These are phyloP conservation scores for Spongia lamella DNA, from an alignment of 37 sponge, comb jelly and placozoan genomes.

Conservation along the genomic window DNA sequence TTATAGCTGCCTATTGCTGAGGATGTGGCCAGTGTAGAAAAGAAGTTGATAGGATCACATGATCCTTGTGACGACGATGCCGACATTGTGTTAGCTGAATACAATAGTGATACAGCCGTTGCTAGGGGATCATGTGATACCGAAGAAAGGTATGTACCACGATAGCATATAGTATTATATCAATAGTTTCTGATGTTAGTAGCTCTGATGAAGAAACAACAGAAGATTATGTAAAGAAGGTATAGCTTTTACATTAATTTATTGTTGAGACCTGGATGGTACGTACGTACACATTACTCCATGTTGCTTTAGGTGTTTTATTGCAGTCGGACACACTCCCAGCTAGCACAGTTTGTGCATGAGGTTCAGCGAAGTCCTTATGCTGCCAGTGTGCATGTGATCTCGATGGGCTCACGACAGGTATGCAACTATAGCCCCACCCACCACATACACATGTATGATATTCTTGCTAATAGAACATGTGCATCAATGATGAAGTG, in stretches of 20 bases:
- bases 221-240: constrained; percentile 56
- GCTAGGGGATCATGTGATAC: constrained; percentile 12
- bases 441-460: no score
- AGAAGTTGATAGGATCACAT: background rate
- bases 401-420: constrained; percentile 91
- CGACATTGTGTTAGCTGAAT: constrained; percentile 68
- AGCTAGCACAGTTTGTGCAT: constrained; percentile 95
- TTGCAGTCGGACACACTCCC: constrained; percentile 98
- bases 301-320: constrained; percentile 77
- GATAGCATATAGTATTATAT: background rate
- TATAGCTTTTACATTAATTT: background rate
- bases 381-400: constrained; percentile 49
- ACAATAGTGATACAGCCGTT: constrained; percentile 77
- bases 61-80: constrained; percentile 28
- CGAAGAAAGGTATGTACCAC: background rate
- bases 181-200: background rate
- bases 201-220: constrained; percentile 59
- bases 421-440: constrained; percentile 1
- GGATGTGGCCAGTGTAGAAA: background rate
- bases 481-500: constrained; percentile 91
- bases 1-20: background rate
- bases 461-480: constrained; percentile 36
- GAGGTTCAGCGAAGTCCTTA: constrained; percentile 90
- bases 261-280: background rate
- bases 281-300: background rate